phyloP scores from a whole-genome alignment of 1,140 invertebrate genomes.

The Pachyrhynchus sulphureomaculatus region DNA sequence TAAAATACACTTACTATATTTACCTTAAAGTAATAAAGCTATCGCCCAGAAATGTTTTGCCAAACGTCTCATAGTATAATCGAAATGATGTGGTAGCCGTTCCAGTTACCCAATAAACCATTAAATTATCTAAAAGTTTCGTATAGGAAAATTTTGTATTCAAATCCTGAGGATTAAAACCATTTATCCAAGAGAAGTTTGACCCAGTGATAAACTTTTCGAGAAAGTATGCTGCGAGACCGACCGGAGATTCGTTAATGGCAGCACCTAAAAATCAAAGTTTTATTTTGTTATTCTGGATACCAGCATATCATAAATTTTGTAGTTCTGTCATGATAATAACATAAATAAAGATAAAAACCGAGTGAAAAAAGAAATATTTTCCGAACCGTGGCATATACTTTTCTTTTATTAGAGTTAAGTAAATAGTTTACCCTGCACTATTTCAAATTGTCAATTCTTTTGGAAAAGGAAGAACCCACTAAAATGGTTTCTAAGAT shows the following conservation, averaged over 20 bases:
- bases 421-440: no score
- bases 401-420: no score
- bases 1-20: no score
- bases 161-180: conserved; percentile 66
- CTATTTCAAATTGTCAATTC: no score
- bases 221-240: conserved; percentile 77
- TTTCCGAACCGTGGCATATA: no score
- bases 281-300: not conserved
- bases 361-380: no score
- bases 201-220: conserved; percentile 83
- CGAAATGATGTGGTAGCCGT: conserved; percentile 76
- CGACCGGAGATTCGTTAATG: conserved; percentile 67
- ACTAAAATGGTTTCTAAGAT: no score
- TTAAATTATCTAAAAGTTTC: conserved; percentile 83
- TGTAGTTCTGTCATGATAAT: no score
- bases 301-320: no score
- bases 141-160: conserved; percentile 64
- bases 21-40: conserved; percentile 1
- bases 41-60: conserved; percentile 1
- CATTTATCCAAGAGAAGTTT: conserved; percentile 57
- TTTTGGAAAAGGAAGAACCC: no score
- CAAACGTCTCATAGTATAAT: conserved; percentile 70
- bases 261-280: conserved; percentile 55
- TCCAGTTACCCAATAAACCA: conserved; percentile 83
- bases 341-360: no score